Percentiles rank a stretch among this genome's conserved stretches.
Conservation (phyloP, 2,113 vertebrate genomes). For the Dinomys branickii region DNA sequence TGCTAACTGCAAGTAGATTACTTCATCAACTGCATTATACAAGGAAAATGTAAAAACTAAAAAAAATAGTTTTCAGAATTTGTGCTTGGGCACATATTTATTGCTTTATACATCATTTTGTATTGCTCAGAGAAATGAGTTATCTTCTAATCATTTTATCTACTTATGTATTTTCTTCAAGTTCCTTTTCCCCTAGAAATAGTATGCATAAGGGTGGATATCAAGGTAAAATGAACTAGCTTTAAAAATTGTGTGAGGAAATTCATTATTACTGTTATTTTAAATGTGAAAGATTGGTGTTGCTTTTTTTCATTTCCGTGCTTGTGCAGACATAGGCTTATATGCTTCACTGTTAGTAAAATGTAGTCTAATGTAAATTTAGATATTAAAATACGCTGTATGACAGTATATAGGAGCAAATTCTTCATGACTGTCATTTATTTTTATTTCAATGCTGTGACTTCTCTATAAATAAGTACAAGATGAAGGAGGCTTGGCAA, state of each 20-base stretch:
- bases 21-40: neutral
- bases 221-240: neutral
- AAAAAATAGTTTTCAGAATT: conserved; percentile 36
- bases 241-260: conserved; percentile 14
- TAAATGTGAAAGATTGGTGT: conserved; percentile 5
- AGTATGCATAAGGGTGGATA: neutral
- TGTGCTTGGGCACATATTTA: neutral
- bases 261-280: conserved; percentile 26
- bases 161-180: neutral
- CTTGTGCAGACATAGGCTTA: neutral
- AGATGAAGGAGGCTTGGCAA: conserved; percentile 12
- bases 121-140: neutral
- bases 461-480: neutral
- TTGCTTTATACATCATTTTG: neutral
- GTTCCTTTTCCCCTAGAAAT: neutral
- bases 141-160: conserved; percentile 29
- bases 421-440: neutral
- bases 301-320: conserved; percentile 50
- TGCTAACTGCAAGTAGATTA: neutral
- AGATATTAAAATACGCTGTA: neutral
- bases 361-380: conserved; percentile 21
- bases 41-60: neutral
- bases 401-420: neutral
- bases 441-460: conserved; percentile 49
- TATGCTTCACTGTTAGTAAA: neutral